These are phyloP conservation scores for Argopecten irradians DNA, from an alignment of 1,140 invertebrate genomes.

Conservation along the genomic window DNA sequence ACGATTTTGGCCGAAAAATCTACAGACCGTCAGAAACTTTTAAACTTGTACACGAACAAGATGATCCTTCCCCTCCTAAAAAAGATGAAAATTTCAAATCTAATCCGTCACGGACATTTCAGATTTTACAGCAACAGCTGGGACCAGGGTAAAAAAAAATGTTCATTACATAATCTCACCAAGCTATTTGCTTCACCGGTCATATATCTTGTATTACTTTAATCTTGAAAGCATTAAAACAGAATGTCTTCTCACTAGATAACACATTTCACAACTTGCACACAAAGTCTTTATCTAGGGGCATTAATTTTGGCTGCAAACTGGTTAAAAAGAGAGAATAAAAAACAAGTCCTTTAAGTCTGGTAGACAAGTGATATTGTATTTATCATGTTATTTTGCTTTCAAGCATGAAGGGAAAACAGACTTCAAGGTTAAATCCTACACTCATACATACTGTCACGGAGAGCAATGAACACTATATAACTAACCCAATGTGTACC, in stretches of 20 bases:
- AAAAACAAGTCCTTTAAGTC: not conserved
- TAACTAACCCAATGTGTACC: not conserved
- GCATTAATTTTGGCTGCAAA: not conserved
- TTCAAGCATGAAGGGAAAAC: slow-evolving; percentile 1
- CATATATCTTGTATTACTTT: not conserved
- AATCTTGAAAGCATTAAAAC: not conserved
- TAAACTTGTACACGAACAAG: slow-evolving; percentile 69
- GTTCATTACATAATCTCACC: not conserved
- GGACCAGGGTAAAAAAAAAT: slow-evolving; percentile 42
- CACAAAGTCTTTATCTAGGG: not conserved
- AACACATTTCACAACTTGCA: not conserved
- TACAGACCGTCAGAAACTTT: slow-evolving; percentile 73
- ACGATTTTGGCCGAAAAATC: slow-evolving; percentile 55
- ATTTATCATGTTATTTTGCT: not conserved
- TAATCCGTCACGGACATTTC: slow-evolving; percentile 70
- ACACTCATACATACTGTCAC: not conserved
- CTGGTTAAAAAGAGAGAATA: not conserved
- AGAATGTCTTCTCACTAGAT: not conserved
- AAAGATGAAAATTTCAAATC: slow-evolving; percentile 59
- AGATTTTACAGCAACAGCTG: slow-evolving; percentile 69
- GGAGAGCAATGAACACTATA: too few relatives aligned
- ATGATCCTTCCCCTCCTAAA: slow-evolving; percentile 48
- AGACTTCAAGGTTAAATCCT: not conserved
- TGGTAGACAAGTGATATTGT: slow-evolving; percentile 20
- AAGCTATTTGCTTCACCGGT: not conserved